Conservation (phyloP, 2,888 invertebrate species). For the Acronicta alni region DNA sequence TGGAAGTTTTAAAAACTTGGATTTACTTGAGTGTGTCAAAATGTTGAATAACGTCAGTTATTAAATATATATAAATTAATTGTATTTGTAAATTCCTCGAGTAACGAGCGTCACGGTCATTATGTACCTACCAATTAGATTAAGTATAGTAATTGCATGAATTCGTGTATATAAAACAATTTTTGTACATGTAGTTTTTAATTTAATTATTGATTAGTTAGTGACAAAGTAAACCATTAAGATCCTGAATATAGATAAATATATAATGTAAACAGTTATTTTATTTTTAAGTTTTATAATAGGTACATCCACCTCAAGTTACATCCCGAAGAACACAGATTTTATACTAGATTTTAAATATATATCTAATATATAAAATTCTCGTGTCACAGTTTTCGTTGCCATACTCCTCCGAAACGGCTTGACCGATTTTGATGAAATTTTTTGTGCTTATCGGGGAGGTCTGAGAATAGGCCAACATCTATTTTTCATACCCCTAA, state of each 20-base stretch:
- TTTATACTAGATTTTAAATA: no score
- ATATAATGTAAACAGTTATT: conserved; percentile 68
- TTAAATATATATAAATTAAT: conserved; percentile 70
- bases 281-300: no score
- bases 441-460: no score
- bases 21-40: conserved; percentile 69
- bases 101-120: conserved; percentile 69
- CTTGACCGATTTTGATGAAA: no score
- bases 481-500: no score
- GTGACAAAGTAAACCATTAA: conserved; percentile 86
- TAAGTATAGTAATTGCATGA: conserved; percentile 80
- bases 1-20: conserved; percentile 65
- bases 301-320: no score
- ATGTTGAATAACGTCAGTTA: conserved; percentile 66
- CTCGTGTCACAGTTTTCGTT: no score
- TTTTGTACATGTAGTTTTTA: conserved; percentile 88
- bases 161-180: conserved; percentile 86
- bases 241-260: conserved; percentile 85
- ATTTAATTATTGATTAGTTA: conserved; percentile 85
- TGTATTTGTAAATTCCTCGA: conserved; percentile 78
- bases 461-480: no score
- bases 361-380: no score
- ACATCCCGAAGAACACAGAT: no score
- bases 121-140: conserved; percentile 80
- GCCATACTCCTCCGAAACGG: no score